Evolutionary conservation across 2,888 invertebrate genomes (phyloP).

Genomic region (Leucoptera coffeella): DNA sequence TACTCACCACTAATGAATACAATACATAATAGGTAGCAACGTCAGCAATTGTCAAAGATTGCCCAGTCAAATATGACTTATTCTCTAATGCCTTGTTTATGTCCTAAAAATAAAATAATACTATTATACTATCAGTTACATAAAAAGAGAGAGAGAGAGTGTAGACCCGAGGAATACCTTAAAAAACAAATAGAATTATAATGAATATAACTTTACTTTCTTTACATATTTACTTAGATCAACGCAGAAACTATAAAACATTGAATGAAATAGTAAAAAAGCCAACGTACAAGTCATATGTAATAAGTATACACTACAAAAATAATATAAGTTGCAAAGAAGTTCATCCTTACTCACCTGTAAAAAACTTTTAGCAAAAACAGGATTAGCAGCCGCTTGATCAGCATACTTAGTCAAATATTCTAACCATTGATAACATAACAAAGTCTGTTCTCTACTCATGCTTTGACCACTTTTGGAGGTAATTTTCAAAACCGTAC

Average conservation of each 20-base stretch:
- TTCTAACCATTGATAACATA: constrained; percentile 63
- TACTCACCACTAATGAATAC: constrained; percentile 59
- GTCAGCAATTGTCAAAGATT: constrained; percentile 58
- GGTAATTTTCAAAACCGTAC: constrained; percentile 39
- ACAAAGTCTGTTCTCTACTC: constrained; percentile 29
- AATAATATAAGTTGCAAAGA: too few species aligned
- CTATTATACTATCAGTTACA: too few species aligned
- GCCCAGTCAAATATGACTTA: constrained; percentile 30
- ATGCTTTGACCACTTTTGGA: constrained; percentile 25
- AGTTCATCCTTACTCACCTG: constrained; percentile 28
- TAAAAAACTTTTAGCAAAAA: constrained; percentile 38
- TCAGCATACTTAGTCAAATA: constrained; percentile 52
- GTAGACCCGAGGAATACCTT: too few species aligned
- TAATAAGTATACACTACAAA: too few species aligned
- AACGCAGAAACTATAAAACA: too few species aligned
- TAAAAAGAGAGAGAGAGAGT: too few species aligned
- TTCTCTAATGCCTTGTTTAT: constrained; percentile 29
- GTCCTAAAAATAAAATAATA: constrained; percentile 24
- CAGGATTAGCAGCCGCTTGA: constrained; percentile 30
- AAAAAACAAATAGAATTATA: too few species aligned
- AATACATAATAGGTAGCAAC: constrained; percentile 63
- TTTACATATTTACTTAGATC: too few species aligned
- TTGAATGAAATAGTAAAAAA: too few species aligned
- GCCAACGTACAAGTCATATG: too few species aligned
- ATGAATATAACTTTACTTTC: too few species aligned